Evolutionary conservation across 2,888 invertebrate species (phyloP).

Genomic region (Chloroclysta siterata): DNA sequence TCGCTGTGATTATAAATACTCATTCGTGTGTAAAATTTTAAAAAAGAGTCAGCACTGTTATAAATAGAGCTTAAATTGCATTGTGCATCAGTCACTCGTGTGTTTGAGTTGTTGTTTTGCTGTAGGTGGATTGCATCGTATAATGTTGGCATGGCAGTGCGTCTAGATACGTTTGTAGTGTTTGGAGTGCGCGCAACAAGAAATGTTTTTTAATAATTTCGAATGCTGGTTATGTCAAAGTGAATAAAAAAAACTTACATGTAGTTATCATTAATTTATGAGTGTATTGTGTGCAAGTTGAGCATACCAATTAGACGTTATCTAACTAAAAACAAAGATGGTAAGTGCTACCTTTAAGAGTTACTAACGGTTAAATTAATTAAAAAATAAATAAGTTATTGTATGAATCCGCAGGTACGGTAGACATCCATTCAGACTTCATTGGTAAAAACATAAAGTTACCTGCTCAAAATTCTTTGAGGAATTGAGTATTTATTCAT

Average conservation of each 20-base stretch:
- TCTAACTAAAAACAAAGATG: background rate
- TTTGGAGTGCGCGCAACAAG: constrained; percentile 44
- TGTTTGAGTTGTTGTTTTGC: constrained; percentile 8
- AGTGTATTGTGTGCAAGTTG: background rate
- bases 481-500: too few species aligned
- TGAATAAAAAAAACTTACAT: background rate
- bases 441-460: too few species aligned
- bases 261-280: background rate
- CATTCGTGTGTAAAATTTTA: constrained; percentile 19
- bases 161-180: constrained; percentile 30
- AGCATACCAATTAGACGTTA: background rate
- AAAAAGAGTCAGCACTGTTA: constrained; percentile 26
- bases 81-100: constrained; percentile 37
- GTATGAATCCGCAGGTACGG: too few species aligned
- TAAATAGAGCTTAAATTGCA: constrained; percentile 42
- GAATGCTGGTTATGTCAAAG: constrained; percentile 6
- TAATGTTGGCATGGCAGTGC: constrained; percentile 39
- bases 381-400: too few species aligned
- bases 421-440: too few species aligned
- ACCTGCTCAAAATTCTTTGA: too few species aligned
- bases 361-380: background rate
- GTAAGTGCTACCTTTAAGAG: background rate
- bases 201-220: background rate
- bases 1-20: constrained; percentile 1
- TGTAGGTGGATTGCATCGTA: background rate